Evolutionary conservation across 2,113 vertebrate genomes (phyloP).

Genomic region (Pagrus major): DNA sequence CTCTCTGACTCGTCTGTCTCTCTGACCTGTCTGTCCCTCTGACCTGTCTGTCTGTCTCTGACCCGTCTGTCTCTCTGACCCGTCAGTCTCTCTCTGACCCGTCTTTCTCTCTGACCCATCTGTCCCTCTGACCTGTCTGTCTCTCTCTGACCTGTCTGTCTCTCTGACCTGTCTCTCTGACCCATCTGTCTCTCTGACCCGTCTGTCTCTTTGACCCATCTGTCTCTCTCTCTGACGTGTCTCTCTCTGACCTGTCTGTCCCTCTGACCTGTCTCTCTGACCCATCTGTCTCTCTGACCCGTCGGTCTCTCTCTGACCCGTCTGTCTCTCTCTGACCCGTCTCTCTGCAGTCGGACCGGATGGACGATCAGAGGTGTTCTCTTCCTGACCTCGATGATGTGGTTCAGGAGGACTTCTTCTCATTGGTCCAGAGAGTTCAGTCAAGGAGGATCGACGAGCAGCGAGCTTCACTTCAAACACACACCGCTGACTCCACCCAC

Average conservation of each 20-base stretch:
- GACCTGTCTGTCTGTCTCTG: too few species aligned
- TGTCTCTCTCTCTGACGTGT: too few species aligned
- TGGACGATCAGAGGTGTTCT: conserved; percentile 65
- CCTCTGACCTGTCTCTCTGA: neutral
- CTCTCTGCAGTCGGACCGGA: conserved; percentile 63
- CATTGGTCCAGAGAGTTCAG: conserved; percentile 62
- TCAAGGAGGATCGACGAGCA: conserved; percentile 70
- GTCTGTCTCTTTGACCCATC: too few species aligned
- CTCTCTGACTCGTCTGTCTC: too few species aligned
- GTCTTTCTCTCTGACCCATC: too few species aligned
- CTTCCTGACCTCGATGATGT: conserved; percentile 62
- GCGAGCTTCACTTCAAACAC: conserved; percentile 32
- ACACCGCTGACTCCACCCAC: neutral
- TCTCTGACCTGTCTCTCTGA: neutral
- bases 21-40: too few species aligned
- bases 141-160: too few species aligned
- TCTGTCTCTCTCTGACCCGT: conserved; percentile 5
- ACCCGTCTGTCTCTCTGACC: too few species aligned
- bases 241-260: too few species aligned
- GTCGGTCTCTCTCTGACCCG: neutral
- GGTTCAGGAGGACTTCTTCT: conserved; percentile 63
- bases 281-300: neutral
- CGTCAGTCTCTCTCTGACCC: too few species aligned
- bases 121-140: too few species aligned
- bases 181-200: too few species aligned